Evolutionary conservation across 2,113 vertebrate genomes (phyloP).

Genomic region (Lanius collurio): DNA sequence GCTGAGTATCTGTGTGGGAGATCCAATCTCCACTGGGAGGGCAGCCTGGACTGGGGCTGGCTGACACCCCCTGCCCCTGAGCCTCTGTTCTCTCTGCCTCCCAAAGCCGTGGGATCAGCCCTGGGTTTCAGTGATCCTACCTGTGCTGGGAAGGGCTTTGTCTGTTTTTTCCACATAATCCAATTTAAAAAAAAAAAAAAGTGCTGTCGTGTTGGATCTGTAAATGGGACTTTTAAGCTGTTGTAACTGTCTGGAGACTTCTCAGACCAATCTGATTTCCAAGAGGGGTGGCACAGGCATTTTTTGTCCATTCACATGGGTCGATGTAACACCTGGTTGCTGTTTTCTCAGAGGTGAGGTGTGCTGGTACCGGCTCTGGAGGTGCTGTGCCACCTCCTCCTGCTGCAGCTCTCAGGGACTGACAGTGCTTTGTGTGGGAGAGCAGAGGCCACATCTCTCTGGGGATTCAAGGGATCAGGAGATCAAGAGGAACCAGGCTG

Average conservation of each 20-base stretch:
- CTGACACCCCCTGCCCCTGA: neutral
- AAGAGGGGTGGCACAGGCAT: neutral
- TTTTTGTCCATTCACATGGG: neutral
- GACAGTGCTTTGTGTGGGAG: neutral
- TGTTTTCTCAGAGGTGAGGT: neutral
- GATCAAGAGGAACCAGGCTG: neutral
- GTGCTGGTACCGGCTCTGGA: neutral
- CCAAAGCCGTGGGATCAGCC: neutral
- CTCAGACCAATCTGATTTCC: neutral
- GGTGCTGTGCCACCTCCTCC: neutral
- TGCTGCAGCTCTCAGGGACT: fast-evolving
- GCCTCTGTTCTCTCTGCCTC: neutral
- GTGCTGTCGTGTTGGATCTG: neutral
- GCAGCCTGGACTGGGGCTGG: neutral
- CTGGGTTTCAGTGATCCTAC: neutral
- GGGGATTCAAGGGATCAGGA: neutral
- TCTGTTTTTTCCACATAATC: neutral
- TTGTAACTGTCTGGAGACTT: neutral
- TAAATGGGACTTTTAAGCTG: neutral
- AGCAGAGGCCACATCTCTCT: neutral
- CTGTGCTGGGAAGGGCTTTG: neutral
- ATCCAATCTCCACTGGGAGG: neutral
- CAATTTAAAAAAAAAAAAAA: neutral
- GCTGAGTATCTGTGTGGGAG: neutral
- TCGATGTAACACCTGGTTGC: neutral